Percentiles rank a stretch among this genome's conserved stretches.
Conservation (phyloP, 1,140 invertebrate genomes). For the Drosophila virilis region DNA sequence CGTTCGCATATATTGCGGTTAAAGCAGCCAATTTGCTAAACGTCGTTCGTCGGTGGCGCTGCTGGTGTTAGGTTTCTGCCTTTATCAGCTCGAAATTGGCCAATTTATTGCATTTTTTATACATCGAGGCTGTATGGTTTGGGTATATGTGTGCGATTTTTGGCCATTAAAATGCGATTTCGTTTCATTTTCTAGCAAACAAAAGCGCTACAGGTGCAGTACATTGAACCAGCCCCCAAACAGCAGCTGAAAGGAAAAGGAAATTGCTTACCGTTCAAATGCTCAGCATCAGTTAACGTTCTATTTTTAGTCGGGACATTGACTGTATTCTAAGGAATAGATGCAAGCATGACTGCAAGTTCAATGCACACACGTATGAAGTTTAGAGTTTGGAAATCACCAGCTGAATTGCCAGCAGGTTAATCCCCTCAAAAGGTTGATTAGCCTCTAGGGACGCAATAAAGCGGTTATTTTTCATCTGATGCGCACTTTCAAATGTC, state of each 20-base stretch:
- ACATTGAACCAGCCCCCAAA: conserved; percentile 38
- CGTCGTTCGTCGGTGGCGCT: background rate
- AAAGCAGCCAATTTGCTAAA: conserved; percentile 14
- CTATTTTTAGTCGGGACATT: conserved; percentile 50
- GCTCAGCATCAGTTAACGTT: conserved; percentile 45
- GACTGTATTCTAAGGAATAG: conserved; percentile 27
- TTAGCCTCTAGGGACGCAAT: background rate
- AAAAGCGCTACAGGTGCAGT: conserved; percentile 42
- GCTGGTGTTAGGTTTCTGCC: conserved; percentile 5
- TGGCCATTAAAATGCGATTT: conserved; percentile 50
- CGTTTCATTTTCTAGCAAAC: conserved; percentile 20
- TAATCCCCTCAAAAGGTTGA: conserved; percentile 9
- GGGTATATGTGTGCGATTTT: conserved; percentile 37
- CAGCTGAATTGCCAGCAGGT: conserved; percentile 7
- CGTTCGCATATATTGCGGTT: background rate
- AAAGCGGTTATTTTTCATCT: background rate
- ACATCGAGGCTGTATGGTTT: conserved; percentile 11
- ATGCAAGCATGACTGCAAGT: conserved; percentile 36
- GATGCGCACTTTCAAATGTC: background rate
- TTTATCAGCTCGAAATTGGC: conserved; percentile 17
- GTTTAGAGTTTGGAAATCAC: conserved; percentile 31
- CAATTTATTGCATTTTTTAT: conserved; percentile 25
- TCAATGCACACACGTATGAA: conserved; percentile 55
- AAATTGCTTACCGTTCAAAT: conserved; percentile 59
- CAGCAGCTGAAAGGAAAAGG: conserved; percentile 56